Evolutionary conservation across 2,888 invertebrate species (phyloP).

Genomic region (Furcula furcula): DNA sequence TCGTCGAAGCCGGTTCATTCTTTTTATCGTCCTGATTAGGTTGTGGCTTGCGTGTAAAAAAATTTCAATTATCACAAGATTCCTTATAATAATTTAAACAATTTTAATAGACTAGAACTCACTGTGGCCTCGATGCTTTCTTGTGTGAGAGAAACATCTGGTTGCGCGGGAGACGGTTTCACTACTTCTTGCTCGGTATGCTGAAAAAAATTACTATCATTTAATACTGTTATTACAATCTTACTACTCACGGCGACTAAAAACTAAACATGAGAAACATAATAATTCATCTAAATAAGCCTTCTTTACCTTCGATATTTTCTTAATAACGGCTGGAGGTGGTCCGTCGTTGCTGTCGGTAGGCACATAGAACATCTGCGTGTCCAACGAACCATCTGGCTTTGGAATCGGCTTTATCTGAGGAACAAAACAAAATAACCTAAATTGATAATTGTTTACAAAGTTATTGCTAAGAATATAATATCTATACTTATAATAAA

Average conservation of each 20-base stretch:
- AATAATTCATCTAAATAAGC: too few species aligned
- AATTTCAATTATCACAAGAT: neutral
- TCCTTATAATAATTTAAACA: neutral
- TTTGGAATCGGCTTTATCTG: slow-evolving; percentile 90
- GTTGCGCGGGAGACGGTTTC: slow-evolving; percentile 15
- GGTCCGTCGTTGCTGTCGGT: slow-evolving; percentile 84
- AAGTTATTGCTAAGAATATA: too few species aligned
- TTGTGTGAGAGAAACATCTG: slow-evolving; percentile 5
- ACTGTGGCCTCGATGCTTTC: slow-evolving; percentile 13
- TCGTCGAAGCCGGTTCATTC: slow-evolving; percentile 30
- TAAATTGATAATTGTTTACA: too few species aligned
- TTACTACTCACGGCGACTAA: too few species aligned
- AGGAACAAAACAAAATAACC: slow-evolving; percentile 23
- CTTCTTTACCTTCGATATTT: slow-evolving; percentile 56
- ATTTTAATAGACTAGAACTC: neutral
- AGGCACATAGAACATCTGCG: slow-evolving; percentile 90
- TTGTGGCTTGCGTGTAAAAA: slow-evolving; percentile 43
- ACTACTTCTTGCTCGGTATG: slow-evolving; percentile 46
- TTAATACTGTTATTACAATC: neutral
- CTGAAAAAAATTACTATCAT: slow-evolving; percentile 20
- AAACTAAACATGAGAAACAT: too few species aligned
- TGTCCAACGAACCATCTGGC: slow-evolving; percentile 88
- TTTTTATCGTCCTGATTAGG: slow-evolving; percentile 24
- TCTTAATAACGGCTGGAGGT: slow-evolving; percentile 68
- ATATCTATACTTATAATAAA: too few species aligned